Evolutionary conservation across 2,888 invertebrate species (phyloP).

Genomic region (Ephialtes manifestator): DNA sequence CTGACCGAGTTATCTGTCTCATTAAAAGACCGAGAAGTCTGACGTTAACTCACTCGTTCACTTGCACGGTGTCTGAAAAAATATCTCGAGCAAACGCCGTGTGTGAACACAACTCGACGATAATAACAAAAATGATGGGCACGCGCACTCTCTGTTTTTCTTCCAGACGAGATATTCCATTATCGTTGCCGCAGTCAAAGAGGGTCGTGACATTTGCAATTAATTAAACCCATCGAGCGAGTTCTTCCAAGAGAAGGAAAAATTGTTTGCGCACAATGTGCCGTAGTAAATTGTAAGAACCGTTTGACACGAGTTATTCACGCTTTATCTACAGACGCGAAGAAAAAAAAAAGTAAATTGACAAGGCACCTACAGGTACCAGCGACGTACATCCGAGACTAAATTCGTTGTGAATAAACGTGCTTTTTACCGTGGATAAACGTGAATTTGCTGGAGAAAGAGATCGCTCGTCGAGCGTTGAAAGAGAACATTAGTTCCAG

Average conservation of each 20-base stretch:
- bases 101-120: constrained; percentile 8
- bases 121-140: constrained; percentile 26
- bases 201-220: constrained; percentile 17
- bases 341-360: constrained; percentile 17
- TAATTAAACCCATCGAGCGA: constrained; percentile 25
- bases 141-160: not conserved
- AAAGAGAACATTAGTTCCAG: constrained; percentile 60
- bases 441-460: constrained; percentile 44
- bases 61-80: not conserved
- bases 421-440: constrained; percentile 36
- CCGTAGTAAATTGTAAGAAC: not conserved
- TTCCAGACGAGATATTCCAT: constrained; percentile 24
- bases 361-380: constrained; percentile 3
- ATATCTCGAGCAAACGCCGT: not conserved
- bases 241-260: constrained; percentile 11
- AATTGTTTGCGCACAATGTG: constrained; percentile 15
- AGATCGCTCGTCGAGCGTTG: constrained; percentile 47
- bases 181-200: constrained; percentile 12
- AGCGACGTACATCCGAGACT: constrained; percentile 7
- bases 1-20: not conserved
- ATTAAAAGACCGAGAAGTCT: not conserved
- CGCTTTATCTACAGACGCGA: not conserved
- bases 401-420: constrained; percentile 44
- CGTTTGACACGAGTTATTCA: constrained; percentile 10
- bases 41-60: not conserved